Evolutionary conservation across 2,113 vertebrate species (phyloP), one percentile per base, ranked within the genome.

Genomic region (Euleptes europaea): DNA sequence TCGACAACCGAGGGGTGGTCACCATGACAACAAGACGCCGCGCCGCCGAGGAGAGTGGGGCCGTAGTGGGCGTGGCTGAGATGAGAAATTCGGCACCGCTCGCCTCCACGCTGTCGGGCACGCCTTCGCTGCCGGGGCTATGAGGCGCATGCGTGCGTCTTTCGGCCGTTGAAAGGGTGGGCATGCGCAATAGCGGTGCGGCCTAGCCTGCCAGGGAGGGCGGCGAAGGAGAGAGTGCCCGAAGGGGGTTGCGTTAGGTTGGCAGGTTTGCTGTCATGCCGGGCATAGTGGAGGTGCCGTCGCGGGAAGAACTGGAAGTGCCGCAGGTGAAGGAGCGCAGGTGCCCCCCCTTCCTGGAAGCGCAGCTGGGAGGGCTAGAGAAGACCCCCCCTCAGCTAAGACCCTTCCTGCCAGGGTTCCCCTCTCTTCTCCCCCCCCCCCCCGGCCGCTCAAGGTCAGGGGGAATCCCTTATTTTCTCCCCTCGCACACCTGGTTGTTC

Each of bases 281-380:
- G 33, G 92, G 93, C 3, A 89, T 92, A 44, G 47, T 96, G 91
- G 95, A 97, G 31, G 31, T 99, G 14, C 98, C 98, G 6, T 67
- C 96, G 4, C 21, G 96, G 83, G 94, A 98, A 93, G 98, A 99
- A 81, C 96, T 99, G 75, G 97, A 95, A 2, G 98, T 98, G 86
- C 96, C 94, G 17, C 98, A 99, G 97, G 98, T 99, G 94, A 97
- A 97, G 82, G 51, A 19, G 1, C 2, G 6, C 1, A 1, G 47
- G 60, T 3, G 71, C 72, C 31, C 73, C 47, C 31, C 73, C 47
- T 3, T 26, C 44, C 23, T 49, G 13, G 21, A 14, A 23, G 19
- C 5, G 2, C 54, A 23, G 2, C 23, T 21, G 54, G 19, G 51
- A 4, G n/a, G 54, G 3, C 21, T 17, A 57, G 54, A 14, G 15